phyloP scores from a whole-genome alignment of 2,888 invertebrate genomes.

The Pachycephus smyrnensis region DNA sequence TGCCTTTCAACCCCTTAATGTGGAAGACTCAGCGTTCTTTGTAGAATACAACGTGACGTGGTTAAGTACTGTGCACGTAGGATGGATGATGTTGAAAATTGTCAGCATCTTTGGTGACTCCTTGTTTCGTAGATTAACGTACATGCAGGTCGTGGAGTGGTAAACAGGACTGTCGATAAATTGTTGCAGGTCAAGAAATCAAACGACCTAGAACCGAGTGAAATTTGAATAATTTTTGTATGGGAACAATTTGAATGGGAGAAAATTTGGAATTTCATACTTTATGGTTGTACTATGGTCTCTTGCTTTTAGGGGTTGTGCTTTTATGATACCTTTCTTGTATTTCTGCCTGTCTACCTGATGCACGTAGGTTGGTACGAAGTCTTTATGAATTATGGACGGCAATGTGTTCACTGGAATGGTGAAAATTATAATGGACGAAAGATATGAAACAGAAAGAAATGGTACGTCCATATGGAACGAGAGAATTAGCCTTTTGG shows the following conservation, averaged over 20 bases:
- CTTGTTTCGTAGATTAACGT: too few species aligned
- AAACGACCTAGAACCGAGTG: not conserved
- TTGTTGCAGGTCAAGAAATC: not conserved
- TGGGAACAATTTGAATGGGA: not conserved
- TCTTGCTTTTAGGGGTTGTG: not conserved
- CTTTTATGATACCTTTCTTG: not conserved
- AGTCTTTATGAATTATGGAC: not conserved
- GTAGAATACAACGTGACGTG: not conserved
- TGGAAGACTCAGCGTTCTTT: not conserved
- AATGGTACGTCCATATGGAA: not conserved
- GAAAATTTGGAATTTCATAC: not conserved
- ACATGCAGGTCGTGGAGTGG: too few species aligned
- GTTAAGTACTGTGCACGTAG: not conserved
- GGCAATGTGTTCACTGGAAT: not conserved
- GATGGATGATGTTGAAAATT: not conserved
- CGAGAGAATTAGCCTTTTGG: not conserved
- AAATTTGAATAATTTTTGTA: not conserved
- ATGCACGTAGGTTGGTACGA: not conserved
- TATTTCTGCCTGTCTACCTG: not conserved
- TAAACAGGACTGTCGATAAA: too few species aligned
- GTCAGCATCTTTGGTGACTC: not conserved
- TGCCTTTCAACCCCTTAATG: not conserved
- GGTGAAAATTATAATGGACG: not conserved
- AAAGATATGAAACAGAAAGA: not conserved
- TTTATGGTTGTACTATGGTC: not conserved